phyloP scores from a whole-genome alignment of 2,888 invertebrate species.

The Tetragonula carbonaria region DNA sequence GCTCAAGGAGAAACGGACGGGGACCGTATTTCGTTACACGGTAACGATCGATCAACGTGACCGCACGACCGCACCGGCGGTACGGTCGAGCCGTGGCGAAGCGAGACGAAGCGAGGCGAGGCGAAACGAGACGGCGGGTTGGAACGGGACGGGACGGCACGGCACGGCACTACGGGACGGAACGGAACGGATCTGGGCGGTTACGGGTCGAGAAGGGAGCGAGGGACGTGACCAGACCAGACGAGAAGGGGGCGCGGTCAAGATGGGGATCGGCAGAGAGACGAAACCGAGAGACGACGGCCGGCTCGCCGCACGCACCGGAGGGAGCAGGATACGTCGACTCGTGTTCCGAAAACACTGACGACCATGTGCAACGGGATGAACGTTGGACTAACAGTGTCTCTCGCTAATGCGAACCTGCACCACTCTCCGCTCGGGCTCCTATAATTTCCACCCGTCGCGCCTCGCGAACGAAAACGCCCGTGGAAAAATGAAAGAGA shows the following conservation, averaged over 20 bases:
- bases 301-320: neutral
- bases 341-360: conserved; percentile 48
- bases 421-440: neutral
- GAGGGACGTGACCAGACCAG: conserved; percentile 39
- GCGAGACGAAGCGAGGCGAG: conserved; percentile 41
- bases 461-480: neutral
- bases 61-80: conserved; percentile 72
- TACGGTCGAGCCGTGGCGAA: conserved; percentile 50
- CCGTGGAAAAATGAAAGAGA: conserved; percentile 1
- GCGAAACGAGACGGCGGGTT: conserved; percentile 44
- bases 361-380: conserved; percentile 37
- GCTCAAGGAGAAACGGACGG: conserved; percentile 73
- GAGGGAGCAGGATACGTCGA: conserved; percentile 41
- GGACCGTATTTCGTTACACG: conserved; percentile 74
- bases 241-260: conserved; percentile 66
- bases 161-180: conserved; percentile 22
- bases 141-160: conserved; percentile 30
- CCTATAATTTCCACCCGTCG: conserved; percentile 38
- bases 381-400: conserved; percentile 33
- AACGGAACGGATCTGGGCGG: conserved; percentile 44
- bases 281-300: conserved; percentile 39
- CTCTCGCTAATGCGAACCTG: conserved; percentile 34
- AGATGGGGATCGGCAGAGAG: conserved; percentile 60
- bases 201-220: conserved; percentile 26
- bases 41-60: conserved; percentile 75